A percentile compares a stretch with the other conserved stretches of the same genome.
Conservation (phyloP, 1,140 invertebrate genomes). For the Calosoma granatense region DNA sequence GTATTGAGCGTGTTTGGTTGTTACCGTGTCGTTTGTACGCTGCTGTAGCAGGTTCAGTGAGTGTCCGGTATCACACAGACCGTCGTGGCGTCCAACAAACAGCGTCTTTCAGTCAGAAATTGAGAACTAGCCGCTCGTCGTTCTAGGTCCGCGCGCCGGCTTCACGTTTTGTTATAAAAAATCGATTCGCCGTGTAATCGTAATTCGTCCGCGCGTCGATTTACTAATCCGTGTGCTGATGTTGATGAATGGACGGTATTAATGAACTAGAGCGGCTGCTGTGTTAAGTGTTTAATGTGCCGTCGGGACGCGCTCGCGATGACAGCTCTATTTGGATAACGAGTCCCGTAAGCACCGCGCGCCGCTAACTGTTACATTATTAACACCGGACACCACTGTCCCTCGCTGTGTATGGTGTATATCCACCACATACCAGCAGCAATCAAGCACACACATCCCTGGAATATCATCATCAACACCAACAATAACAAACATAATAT, state of each 20-base stretch:
- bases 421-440: too few species aligned
- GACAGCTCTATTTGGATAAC: conserved; percentile 1
- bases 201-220: neutral
- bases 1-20: neutral
- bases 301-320: neutral
- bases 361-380: neutral
- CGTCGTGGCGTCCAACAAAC: too few species aligned
- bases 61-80: too few species aligned
- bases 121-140: neutral
- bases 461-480: too few species aligned
- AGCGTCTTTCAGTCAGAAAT: neutral
- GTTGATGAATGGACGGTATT: neutral
- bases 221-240: conserved; percentile 2
- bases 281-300: neutral
- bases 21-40: too few species aligned
- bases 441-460: too few species aligned
- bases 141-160: neutral
- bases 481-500: too few species aligned
- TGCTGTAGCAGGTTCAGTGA: too few species aligned
- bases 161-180: too few species aligned
- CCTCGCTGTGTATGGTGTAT: neutral
- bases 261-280: neutral
- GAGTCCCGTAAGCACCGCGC: neutral
- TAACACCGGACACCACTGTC: neutral
- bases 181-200: neutral